phyloP scores from a whole-genome alignment of 2,797 vertebrate genomes.

The Paedocypris micromegethes region DNA sequence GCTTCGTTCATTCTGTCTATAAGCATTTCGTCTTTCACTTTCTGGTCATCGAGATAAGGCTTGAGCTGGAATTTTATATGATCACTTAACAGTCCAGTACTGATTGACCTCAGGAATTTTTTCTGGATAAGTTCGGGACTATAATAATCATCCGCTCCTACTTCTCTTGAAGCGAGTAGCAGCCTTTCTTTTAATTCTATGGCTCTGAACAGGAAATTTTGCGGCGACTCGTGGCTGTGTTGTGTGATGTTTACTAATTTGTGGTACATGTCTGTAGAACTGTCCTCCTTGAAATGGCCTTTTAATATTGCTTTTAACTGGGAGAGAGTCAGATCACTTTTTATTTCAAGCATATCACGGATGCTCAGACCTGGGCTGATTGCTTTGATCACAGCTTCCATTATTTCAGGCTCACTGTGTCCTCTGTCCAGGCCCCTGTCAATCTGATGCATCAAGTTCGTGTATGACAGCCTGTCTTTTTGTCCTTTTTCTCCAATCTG shows the following conservation, averaged over 20 bases:
- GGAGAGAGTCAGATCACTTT: not conserved
- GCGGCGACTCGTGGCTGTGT: not conserved
- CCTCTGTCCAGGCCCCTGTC: not conserved
- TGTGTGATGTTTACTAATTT: slow-evolving; percentile 7
- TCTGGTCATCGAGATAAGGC: not conserved
- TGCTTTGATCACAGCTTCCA: not conserved
- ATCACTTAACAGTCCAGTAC: not conserved
- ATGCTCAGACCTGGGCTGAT: not conserved
- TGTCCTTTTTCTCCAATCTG: not conserved
- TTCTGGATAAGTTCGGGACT: not conserved
- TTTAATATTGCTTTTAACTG: not conserved
- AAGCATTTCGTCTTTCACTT: not conserved
- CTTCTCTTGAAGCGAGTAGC: not conserved
- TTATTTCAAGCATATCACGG: not conserved
- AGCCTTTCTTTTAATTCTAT: not conserved
- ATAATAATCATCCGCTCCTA: not conserved
- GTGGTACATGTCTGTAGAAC: not conserved
- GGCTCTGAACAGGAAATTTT: not conserved
- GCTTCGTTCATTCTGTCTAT: slow-evolving; percentile 5
- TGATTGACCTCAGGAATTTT: not conserved
- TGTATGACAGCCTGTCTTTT: not conserved
- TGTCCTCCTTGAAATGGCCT: slow-evolving; percentile 5
- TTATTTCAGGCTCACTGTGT: not conserved
- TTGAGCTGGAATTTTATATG: not conserved
- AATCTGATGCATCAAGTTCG: slow-evolving; percentile 1